Evolutionary conservation across 1,140 invertebrate species (phyloP).

Genomic region (Zaprionus nigranus): DNA sequence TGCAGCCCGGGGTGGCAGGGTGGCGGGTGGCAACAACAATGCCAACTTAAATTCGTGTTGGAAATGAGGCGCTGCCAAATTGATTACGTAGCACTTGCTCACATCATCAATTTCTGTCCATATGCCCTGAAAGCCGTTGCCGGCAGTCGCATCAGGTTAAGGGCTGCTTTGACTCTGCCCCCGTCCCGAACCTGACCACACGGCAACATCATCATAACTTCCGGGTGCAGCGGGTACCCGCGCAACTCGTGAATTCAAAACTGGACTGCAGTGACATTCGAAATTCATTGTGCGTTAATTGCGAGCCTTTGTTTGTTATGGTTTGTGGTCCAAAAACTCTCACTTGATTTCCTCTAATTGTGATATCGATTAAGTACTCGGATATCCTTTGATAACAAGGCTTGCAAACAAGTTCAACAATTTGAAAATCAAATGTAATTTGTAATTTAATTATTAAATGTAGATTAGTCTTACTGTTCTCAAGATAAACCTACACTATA

Average conservation of each 20-base stretch:
- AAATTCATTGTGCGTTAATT: conserved; percentile 76
- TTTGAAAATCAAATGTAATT: neutral
- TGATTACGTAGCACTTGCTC: conserved; percentile 78
- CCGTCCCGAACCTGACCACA: conserved; percentile 16
- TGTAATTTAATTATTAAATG: no score
- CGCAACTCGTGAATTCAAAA: conserved; percentile 38
- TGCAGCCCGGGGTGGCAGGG: neutral
- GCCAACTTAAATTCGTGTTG: conserved; percentile 77
- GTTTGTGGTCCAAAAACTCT: conserved; percentile 44
- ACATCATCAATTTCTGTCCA: conserved; percentile 79
- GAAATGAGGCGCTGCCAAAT: conserved; percentile 72
- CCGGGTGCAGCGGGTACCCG: conserved; percentile 1
- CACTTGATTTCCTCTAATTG: conserved; percentile 48
- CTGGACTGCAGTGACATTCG: conserved; percentile 54
- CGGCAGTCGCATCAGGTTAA: conserved; percentile 11
- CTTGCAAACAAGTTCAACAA: neutral
- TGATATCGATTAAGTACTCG: conserved; percentile 38
- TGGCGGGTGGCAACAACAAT: conserved; percentile 61
- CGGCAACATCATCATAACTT: neutral
- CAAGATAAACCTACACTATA: no score
- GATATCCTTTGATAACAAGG: neutral
- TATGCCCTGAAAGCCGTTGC: conserved; percentile 65
- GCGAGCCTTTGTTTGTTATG: conserved; percentile 74
- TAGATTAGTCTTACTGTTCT: no score
- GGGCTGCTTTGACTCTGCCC: conserved; percentile 19